These are phyloP conservation scores for Drosophila atroscutellata DNA, from an alignment of 2,888 invertebrate species.

Conservation along the genomic window DNA sequence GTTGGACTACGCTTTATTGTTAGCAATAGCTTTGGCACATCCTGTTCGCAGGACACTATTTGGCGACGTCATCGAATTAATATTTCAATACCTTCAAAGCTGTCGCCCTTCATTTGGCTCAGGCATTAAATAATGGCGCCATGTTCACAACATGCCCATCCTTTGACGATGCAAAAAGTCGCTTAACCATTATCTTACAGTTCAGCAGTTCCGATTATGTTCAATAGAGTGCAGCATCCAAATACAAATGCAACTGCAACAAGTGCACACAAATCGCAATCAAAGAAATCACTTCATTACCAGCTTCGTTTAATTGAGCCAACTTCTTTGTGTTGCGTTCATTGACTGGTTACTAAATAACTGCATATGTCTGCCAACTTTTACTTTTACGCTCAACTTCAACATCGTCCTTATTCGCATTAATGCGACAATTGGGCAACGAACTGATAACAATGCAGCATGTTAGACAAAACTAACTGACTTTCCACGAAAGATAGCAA, in stretches of 20 bases:
- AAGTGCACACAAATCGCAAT: slow-evolving; percentile 12
- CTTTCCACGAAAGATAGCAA: neutral
- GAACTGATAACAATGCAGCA: slow-evolving; percentile 2
- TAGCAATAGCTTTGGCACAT: slow-evolving; percentile 41
- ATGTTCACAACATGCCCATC: no score
- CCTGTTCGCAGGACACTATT: slow-evolving; percentile 30
- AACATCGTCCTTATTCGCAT: neutral
- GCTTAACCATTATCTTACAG: slow-evolving; percentile 11
- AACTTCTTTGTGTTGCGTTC: slow-evolving; percentile 14
- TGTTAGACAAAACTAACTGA: no score
- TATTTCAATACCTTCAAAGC: slow-evolving; percentile 9
- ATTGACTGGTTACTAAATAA: slow-evolving; percentile 18
- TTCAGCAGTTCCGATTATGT: slow-evolving; percentile 15
- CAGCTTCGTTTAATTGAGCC: slow-evolving; percentile 30
- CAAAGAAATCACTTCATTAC: neutral
- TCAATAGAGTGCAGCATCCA: slow-evolving; percentile 33
- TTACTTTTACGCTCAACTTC: slow-evolving; percentile 18
- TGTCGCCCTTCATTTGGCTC: neutral
- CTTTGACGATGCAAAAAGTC: neutral
- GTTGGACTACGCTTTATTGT: slow-evolving; percentile 23
- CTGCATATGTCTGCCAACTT: slow-evolving; percentile 37
- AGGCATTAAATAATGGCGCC: neutral
- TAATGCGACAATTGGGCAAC: neutral
- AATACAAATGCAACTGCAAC: slow-evolving; percentile 32
- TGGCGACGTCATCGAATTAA: slow-evolving; percentile 10